Base-by-base conservation (phyloP, 2,113 vertebrate species). In the Rhagologus leucostigma region DNA sequence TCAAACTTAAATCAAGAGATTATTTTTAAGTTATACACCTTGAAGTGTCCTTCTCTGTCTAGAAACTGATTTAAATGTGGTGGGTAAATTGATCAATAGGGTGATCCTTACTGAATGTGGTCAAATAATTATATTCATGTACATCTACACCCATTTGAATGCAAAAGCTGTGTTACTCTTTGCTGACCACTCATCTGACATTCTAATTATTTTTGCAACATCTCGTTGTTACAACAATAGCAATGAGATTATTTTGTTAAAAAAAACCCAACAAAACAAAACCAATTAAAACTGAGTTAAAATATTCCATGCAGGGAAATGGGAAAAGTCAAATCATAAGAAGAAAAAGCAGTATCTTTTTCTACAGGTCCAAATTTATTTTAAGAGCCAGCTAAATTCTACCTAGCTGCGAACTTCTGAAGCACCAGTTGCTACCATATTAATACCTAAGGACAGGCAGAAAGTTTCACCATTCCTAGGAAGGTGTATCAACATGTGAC, bases 371-470 rank as follows among this genome's bases (percentile, higher is more conserved):
- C 21, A 59, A 67, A 55, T 53, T 80, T 7, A 19, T 68, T 86
- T 57, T 59, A 77, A 80, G 44, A 80, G 35, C 7, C 23, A 76
- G 22, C 35, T 76, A 42, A 79, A 75, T 67, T 64, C 29, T 57
- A 16, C 37, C 26, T 52, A 69, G 33, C 27, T 60, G 17, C 39
- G 69, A 87, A 57, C 21, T 82, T 87, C 21, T 37, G 60, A 90
- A 87, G 67, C 21, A 20, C 10, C 37, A 55, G 1, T 35, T 73
- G 13, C 68, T 68, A 29, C 21, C 0, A 0, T 76, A 11, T 33
- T 35, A 47, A 33, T 44, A 62, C 4, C 19, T 37, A 46, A 50
- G 35, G 15, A 46, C 19, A 47, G 39, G 19, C 39, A 93, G 78
- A 64, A 87, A 52, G 2, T 57, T 84, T 83, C 39, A 37, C 26